Evolutionary conservation across 2,797 vertebrate genomes (phyloP).

Genomic region (Danio albolineatus): DNA sequence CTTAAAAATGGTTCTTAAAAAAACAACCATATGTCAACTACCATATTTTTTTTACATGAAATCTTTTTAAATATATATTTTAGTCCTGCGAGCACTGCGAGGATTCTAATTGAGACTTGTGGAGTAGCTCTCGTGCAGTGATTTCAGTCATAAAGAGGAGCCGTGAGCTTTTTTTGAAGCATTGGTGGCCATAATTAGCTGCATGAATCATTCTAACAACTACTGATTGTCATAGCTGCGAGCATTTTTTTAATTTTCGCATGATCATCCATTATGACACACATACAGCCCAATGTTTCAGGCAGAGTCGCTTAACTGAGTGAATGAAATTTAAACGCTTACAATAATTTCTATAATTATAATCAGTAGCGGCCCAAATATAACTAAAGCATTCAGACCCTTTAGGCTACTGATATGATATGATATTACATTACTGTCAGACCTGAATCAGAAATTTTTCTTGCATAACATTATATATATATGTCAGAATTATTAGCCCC

Average conservation of each 20-base stretch:
- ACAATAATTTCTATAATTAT: too few species aligned
- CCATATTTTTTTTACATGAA: too few species aligned
- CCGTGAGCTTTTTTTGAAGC: constrained; percentile 20
- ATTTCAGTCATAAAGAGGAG: constrained; percentile 15
- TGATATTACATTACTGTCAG: too few species aligned
- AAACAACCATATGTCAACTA: too few species aligned
- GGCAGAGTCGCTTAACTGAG: background rate
- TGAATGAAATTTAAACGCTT: background rate
- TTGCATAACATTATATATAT: too few species aligned
- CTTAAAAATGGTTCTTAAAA: too few species aligned
- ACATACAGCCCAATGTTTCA: background rate
- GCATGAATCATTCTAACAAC: constrained; percentile 67
- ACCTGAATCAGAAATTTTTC: too few species aligned
- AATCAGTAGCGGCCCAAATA: background rate
- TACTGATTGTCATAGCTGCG: constrained; percentile 69
- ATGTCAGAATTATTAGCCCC: too few species aligned
- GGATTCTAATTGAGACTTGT: background rate
- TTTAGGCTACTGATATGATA: too few species aligned
- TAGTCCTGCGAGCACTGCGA: background rate
- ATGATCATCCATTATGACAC: constrained; percentile 61
- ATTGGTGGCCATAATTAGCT: constrained; percentile 61
- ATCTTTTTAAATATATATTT: too few species aligned
- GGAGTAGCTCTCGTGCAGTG: background rate
- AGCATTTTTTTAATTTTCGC: constrained; percentile 74
- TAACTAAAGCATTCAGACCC: background rate